A percentile compares a stretch with the other conserved stretches of the same genome.
Conservation (phyloP, 2,888 invertebrate genomes). For the Drosophila glabriapex region DNA sequence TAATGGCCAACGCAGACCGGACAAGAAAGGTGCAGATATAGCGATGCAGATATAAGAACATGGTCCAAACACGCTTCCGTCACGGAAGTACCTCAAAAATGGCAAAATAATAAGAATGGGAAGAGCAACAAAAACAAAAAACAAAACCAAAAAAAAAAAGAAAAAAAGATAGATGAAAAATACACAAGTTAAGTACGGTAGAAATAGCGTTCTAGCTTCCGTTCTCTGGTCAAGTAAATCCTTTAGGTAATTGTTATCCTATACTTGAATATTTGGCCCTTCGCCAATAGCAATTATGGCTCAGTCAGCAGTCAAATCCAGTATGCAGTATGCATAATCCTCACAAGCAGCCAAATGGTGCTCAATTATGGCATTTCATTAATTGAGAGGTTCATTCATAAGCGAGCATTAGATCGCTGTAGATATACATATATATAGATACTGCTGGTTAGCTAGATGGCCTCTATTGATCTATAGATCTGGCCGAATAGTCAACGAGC, state of each 20-base stretch:
- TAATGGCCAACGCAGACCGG: constrained; percentile 27
- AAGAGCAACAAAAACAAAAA: constrained; percentile 10
- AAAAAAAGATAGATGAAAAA: constrained; percentile 36
- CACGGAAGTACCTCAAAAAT: constrained; percentile 61
- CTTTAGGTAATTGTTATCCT: constrained; percentile 78
- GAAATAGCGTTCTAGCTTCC: constrained; percentile 61
- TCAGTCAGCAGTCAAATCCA: constrained; percentile 5
- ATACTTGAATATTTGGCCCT: constrained; percentile 38
- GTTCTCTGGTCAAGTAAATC: constrained; percentile 65
- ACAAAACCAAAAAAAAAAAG: constrained; percentile 13
- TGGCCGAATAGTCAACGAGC: constrained; percentile 11
- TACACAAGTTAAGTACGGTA: constrained; percentile 77
- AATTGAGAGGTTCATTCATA: constrained; percentile 70
- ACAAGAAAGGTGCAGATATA: constrained; percentile 30
- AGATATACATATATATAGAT: neutral
- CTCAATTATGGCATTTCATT: constrained; percentile 75
- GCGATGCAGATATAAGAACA: constrained; percentile 15
- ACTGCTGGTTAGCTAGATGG: neutral
- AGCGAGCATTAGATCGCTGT: constrained; percentile 37
- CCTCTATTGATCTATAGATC: neutral
- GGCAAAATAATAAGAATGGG: constrained; percentile 17
- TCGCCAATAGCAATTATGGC: constrained; percentile 9
- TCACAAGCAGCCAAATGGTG: constrained; percentile 50
- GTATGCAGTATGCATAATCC: constrained; percentile 48
- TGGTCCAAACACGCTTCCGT: constrained; percentile 61